Percentiles rank a stretch among this genome's conserved stretches.
These are phyloP conservation scores for Bombycilla garrulus DNA, from an alignment of 2,113 vertebrate genomes.

Conservation along the genomic window DNA sequence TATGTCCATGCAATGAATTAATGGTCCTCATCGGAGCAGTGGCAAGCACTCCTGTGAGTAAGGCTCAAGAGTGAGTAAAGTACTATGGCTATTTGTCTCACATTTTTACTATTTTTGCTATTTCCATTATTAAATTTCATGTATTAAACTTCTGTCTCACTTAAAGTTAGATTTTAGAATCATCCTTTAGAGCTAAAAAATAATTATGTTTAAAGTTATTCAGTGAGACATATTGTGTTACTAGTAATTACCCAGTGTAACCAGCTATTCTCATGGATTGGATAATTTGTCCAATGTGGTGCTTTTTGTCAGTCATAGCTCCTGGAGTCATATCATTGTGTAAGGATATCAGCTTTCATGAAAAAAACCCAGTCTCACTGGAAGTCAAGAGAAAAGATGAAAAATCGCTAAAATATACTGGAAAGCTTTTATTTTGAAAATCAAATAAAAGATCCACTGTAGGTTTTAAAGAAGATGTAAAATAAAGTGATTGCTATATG, in stretches of 20 bases:
- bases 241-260: neutral
- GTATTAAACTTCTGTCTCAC: neutral
- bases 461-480: neutral
- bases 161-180: neutral
- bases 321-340: neutral
- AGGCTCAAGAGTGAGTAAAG: neutral
- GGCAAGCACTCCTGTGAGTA: neutral
- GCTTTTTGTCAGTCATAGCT: neutral
- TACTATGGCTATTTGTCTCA: neutral
- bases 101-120: neutral
- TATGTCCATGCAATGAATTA: accelerated
- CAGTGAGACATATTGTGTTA: neutral
- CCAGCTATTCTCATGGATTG: neutral
- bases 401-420: neutral
- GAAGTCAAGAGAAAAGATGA: neutral
- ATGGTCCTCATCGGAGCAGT: neutral
- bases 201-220: neutral
- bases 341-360: neutral
- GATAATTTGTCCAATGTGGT: neutral
- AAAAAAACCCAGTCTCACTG: neutral
- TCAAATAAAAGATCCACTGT: neutral
- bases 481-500: neutral
- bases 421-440: neutral
- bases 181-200: neutral
- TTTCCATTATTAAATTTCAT: neutral